Conservation (phyloP, 2,888 invertebrate genomes). For the Podabrus alpinus region DNA sequence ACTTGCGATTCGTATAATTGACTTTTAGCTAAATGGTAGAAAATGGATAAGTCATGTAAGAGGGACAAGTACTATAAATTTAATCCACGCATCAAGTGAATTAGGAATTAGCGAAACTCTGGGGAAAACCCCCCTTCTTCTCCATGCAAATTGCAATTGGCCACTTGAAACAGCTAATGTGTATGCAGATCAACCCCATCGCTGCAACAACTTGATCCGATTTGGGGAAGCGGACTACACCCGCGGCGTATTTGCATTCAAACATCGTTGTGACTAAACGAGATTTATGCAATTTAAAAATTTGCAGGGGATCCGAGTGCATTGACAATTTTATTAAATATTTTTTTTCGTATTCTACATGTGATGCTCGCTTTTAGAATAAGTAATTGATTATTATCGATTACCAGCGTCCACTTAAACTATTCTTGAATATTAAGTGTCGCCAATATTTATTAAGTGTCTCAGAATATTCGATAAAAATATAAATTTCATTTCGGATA, state of each 20-base stretch:
- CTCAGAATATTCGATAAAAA: neutral
- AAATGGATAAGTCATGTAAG: constrained; percentile 57
- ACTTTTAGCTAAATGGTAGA: constrained; percentile 58
- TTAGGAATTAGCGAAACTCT: constrained; percentile 52
- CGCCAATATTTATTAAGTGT: neutral
- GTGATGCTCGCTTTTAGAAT: neutral
- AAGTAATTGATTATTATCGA: neutral
- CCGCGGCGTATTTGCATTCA: constrained; percentile 32
- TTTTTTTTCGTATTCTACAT: neutral
- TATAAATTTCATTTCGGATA: neutral
- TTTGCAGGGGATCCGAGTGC: constrained; percentile 9
- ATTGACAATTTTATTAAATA: constrained; percentile 21
- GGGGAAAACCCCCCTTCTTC: constrained; percentile 36
- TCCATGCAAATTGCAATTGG: constrained; percentile 52
- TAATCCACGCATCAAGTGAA: constrained; percentile 55
- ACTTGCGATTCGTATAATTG: constrained; percentile 50
- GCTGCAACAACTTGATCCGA: constrained; percentile 47
- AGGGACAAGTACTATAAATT: constrained; percentile 49
- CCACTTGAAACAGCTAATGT: constrained; percentile 49
- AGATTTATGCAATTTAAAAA: constrained; percentile 31
- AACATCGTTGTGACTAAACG: constrained; percentile 29
- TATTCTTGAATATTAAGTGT: neutral
- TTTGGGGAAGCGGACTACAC: constrained; percentile 40
- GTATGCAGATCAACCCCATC: constrained; percentile 46
- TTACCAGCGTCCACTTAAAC: neutral